These are phyloP conservation scores for Huso huso DNA, from an alignment of 2,797 vertebrate species.

Conservation along the genomic window DNA sequence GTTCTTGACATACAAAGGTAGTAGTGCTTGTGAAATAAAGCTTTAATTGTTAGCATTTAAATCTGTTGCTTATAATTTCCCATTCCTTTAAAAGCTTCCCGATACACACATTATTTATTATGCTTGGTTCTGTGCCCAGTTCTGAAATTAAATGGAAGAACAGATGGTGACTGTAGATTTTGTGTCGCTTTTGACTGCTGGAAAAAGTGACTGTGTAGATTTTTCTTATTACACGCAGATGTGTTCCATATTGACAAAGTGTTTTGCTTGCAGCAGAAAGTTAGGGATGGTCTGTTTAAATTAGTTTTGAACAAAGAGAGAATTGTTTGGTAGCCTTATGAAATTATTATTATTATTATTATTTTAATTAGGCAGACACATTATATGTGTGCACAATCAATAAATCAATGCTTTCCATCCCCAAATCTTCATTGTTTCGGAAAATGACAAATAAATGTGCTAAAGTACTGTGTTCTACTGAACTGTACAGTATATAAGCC, in stretches of 20 bases:
- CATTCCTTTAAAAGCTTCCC: not conserved
- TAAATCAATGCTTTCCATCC: not conserved
- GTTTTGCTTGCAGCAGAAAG: not conserved
- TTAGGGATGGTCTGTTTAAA: too few relatives aligned
- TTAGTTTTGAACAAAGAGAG: too few relatives aligned
- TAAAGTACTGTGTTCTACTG: too few relatives aligned
- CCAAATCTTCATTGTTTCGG: not conserved
- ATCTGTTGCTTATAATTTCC: not conserved
- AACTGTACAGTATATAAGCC: too few relatives aligned
- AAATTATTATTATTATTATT: not conserved
- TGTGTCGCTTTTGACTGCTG: not conserved
- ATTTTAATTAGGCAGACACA: not conserved
- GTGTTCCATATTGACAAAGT: not conserved
- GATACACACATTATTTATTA: not conserved
- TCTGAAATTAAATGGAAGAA: conserved; percentile 5
- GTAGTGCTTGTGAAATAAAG: too few relatives aligned
- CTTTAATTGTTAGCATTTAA: not conserved
- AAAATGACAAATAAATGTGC: too few relatives aligned
- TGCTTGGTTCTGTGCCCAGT: not conserved
- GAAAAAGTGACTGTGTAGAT: conserved; percentile 1
- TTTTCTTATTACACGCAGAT: not conserved
- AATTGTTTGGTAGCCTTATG: too few relatives aligned
- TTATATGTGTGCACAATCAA: not conserved
- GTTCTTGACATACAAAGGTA: too few relatives aligned
- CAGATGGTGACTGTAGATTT: conserved; percentile 2